Evolutionary conservation across 2,888 invertebrate species (phyloP), one percentile per base, ranked within the genome.

Genomic region (Digitonthophagus gazella): DNA sequence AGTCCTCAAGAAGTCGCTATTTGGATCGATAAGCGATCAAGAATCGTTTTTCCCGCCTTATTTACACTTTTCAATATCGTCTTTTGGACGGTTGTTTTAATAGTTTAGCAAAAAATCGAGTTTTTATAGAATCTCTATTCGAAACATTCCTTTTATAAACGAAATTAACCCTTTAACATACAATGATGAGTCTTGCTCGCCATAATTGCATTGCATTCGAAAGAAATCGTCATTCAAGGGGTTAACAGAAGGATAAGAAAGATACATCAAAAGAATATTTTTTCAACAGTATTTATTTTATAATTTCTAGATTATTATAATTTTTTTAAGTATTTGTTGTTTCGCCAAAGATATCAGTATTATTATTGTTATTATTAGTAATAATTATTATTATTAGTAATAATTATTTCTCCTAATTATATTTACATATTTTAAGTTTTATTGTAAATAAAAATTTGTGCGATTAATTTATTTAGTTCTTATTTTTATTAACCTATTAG

Each of bases 1-100:
- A 93, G 94, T 1, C 93, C 95, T 0, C 94, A 94, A 77, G 92
- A 95, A 82, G 93, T 95, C 68, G 92, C 95, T 72, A 91, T 90
- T 66, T 95, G 94, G 93, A 93, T 95, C 73, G 95, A 95, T 83
- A 90, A 87, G 67, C 84, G 93, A 67, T 91, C 93, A 19, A 86
- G 95, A 66, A 83, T 93, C 54, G 85, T 91, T 1, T 95, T 95
- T 80, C 95, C 95, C 0, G 80, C 90, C 2, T 85, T 91, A 6
- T 95, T 95, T 79, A 77, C 94, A 14, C 86, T 92, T 69, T 95
- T 95, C 82, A 95, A 95, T 78, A 84, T 82, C 54, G 78, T 83
- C 66, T 83, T 82, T 70, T 82, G 82, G 83, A 77, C 80, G 82
- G 71, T 82, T 81, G 0, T 61, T 61, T 22, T 22, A 22, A 22